Evolutionary conservation across 2,888 invertebrate genomes (phyloP).

Genomic region (Phengaris arion): DNA sequence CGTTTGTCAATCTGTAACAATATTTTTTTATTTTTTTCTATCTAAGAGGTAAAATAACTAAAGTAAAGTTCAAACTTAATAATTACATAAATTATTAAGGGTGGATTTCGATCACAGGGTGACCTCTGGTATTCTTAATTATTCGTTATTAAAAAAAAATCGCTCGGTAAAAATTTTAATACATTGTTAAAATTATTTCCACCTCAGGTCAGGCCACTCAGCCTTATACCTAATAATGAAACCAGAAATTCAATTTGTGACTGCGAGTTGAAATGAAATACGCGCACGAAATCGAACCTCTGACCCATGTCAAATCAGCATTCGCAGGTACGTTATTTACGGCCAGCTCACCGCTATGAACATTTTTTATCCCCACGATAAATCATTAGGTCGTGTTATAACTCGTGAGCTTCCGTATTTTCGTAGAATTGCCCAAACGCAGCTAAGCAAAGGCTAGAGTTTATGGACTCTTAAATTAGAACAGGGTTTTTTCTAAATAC

Average conservation of each 20-base stretch:
- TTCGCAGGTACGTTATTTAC: constrained; percentile 76
- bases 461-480: constrained; percentile 4
- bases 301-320: constrained; percentile 78
- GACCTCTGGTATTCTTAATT: neutral
- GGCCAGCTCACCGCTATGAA: constrained; percentile 69
- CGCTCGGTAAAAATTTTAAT: neutral
- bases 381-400: constrained; percentile 67
- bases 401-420: constrained; percentile 12
- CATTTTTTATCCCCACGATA: constrained; percentile 69
- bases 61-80: neutral
- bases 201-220: neutral
- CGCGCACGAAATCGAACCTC: constrained; percentile 55
- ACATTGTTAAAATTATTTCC: constrained; percentile 25
- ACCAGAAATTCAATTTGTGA: constrained; percentile 62
- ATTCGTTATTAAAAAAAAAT: neutral
- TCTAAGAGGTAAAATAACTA: too few species aligned
- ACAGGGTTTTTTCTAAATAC: neutral
- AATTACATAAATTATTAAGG: neutral
- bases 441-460: neutral
- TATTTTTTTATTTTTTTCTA: too few species aligned
- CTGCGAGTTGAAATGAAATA: constrained; percentile 66
- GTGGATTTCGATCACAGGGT: too few species aligned
- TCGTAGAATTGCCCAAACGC: neutral
- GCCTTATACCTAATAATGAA: constrained; percentile 50
- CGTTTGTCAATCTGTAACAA: too few species aligned